Base-by-base conservation (phyloP, 2,113 vertebrate species). In the Xyrauchen texanus region DNA sequence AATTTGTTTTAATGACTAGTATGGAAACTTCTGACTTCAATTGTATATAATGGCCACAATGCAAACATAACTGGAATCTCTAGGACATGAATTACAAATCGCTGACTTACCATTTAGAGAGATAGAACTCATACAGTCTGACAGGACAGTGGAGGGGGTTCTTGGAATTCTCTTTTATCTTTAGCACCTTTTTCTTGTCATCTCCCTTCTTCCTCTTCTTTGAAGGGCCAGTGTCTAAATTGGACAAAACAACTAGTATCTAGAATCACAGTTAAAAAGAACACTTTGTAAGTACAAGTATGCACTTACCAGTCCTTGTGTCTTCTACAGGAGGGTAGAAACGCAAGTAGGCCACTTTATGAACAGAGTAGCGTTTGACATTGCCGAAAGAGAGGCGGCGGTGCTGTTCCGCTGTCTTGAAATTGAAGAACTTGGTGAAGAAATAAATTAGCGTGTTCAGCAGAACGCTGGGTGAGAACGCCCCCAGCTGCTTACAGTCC, bases 391-490 rank as follows among this genome's bases (percentile, higher is more conserved):
- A 99, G 1, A 99, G 94, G 87, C 96, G 96, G 77, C 93, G 92
- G 88, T 99, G 97, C 87, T 98, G 96, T 81, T 91, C 93, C 86
- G 95, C 93, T 57, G 94, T 95, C 88, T 94, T 96, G 78, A 98
- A 93, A 88, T 95, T 95, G 83, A 98, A 98, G 77, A 94, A 94
- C 92, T 98, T 99, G 91, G 97, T 98, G 92, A 95, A 97, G 94
- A 99, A 99, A 90, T 96, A 99, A 0, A 99, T 93, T 81, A 99
- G 93, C 0, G 98, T 99, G 90, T 99, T 99, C 90, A 99, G 91
- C 76, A 99, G 94, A 83, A 99, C 97, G 0, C 96, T 98, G 72
- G 98, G 98, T 11, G 97, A 98, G 89, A 98, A 98, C 4, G 96
- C 96, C 0, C 98, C 98, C 87, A 99, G 85, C 92, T 99, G 98